phyloP scores from a whole-genome alignment of 2,888 invertebrate genomes.

The Yponomeuta plumbellus region DNA sequence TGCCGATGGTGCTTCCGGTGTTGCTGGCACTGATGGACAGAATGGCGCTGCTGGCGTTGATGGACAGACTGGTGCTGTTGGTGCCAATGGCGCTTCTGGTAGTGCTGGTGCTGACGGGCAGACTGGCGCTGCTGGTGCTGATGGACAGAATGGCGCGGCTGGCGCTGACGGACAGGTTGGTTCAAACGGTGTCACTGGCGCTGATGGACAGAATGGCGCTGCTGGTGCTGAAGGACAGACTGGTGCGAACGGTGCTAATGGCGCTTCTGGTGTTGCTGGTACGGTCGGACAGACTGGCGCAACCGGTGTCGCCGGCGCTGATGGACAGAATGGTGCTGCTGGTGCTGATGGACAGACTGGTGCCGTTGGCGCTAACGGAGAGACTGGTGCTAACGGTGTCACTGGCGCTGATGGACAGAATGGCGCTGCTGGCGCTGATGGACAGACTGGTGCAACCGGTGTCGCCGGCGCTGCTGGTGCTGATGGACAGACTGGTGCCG shows the following conservation, averaged over 20 bases:
- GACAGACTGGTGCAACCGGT: conserved; percentile 29
- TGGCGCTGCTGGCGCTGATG: conserved; percentile 18
- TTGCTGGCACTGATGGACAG: too few species aligned
- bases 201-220: conserved; percentile 6
- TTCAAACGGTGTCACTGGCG: background rate
- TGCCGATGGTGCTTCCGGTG: background rate
- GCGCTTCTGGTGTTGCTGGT: conserved; percentile 1
- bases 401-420: background rate
- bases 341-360: background rate
- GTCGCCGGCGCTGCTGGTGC: conserved; percentile 17
- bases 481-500: background rate
- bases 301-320: background rate
- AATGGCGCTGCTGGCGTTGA: conserved; percentile 29
- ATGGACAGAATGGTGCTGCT: conserved; percentile 11
- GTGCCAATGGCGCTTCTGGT: background rate
- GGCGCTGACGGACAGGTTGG: background rate
- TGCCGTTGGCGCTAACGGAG: background rate
- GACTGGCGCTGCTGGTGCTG: background rate
- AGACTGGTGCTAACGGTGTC: background rate
- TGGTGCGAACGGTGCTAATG: background rate
- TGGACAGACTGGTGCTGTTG: background rate
- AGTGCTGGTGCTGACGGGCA: background rate
- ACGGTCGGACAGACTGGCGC: background rate
- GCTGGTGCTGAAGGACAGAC: background rate
- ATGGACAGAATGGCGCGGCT: background rate